These are phyloP conservation scores for Theocolax elegans DNA, from an alignment of 1,140 invertebrate species.

Conservation along the genomic window DNA sequence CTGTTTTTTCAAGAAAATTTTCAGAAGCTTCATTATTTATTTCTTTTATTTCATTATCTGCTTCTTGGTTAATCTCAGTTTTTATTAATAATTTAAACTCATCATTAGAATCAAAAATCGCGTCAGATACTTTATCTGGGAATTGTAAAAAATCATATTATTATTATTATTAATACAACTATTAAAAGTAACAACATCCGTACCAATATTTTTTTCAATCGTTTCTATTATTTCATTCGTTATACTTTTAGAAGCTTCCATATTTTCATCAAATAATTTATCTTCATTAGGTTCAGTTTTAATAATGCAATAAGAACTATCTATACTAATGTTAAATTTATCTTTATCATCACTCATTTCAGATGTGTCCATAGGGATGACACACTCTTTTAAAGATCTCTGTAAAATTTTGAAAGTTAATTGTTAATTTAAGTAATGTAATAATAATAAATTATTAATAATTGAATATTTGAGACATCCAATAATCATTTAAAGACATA, in stretches of 20 bases:
- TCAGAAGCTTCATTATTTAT: neutral
- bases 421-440: neutral
- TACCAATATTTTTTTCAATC: constrained; percentile 56
- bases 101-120: no score
- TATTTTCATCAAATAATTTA: constrained; percentile 54
- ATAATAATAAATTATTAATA: neutral
- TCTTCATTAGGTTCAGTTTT: constrained; percentile 25
- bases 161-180: no score
- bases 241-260: constrained; percentile 46
- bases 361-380: constrained; percentile 38
- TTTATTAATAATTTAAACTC: no score
- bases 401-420: constrained; percentile 26
- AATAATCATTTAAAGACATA: constrained; percentile 44
- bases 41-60: neutral
- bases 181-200: neutral
- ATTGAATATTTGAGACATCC: constrained; percentile 33
- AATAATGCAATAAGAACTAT: no score
- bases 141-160: no score
- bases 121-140: no score
- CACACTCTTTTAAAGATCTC: constrained; percentile 45
- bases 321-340: no score
- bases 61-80: no score
- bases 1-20: neutral
- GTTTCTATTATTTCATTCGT: constrained; percentile 53
- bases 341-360: neutral